A percentile compares a stretch with the other conserved stretches of the same genome.
phyloP scores from a whole-genome alignment of 1,140 invertebrate species.

The Drosophila chauvacae region DNA sequence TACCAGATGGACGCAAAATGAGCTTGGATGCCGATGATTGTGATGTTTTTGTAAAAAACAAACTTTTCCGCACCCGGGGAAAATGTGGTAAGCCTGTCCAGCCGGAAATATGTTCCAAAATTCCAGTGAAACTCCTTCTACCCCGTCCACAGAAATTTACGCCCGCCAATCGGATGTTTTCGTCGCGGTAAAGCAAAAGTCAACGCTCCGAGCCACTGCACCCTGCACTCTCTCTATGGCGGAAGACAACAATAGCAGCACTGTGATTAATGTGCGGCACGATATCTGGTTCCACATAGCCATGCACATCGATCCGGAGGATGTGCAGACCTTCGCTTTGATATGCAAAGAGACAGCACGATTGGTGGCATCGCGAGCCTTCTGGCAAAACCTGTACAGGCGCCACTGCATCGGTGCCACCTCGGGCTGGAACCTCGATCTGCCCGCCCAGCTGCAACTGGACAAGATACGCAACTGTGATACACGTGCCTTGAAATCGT shows the following conservation, averaged over 20 bases:
- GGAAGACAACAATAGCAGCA: conserved; percentile 15
- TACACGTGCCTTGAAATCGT: conserved; percentile 40
- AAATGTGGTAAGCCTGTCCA: conserved; percentile 53
- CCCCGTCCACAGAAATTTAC: conserved; percentile 35
- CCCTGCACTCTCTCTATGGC: conserved; percentile 15
- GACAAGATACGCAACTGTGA: conserved; percentile 59
- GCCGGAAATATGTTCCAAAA: neutral
- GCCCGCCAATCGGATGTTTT: conserved; percentile 54
- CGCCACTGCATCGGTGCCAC: conserved; percentile 48
- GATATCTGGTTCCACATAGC: conserved; percentile 80
- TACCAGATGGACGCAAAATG: conserved; percentile 23
- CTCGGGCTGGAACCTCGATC: conserved; percentile 53
- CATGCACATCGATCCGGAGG: conserved; percentile 69
- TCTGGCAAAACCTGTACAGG: conserved; percentile 72
- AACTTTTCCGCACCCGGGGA: conserved; percentile 51
- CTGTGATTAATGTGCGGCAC: conserved; percentile 34
- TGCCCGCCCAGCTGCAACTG: conserved; percentile 64
- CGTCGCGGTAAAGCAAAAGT: conserved; percentile 49
- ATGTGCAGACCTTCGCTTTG: conserved; percentile 71
- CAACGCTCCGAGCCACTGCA: conserved; percentile 7
- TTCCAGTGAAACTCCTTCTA: neutral
- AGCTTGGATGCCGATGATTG: conserved; percentile 49
- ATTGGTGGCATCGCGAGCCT: conserved; percentile 53
- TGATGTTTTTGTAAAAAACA: conserved; percentile 48
- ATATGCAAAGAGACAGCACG: conserved; percentile 68